Evolutionary conservation across 2,113 vertebrate species (phyloP), one percentile per base, ranked within the genome.

Genomic region (Leptocoma aspasia): DNA sequence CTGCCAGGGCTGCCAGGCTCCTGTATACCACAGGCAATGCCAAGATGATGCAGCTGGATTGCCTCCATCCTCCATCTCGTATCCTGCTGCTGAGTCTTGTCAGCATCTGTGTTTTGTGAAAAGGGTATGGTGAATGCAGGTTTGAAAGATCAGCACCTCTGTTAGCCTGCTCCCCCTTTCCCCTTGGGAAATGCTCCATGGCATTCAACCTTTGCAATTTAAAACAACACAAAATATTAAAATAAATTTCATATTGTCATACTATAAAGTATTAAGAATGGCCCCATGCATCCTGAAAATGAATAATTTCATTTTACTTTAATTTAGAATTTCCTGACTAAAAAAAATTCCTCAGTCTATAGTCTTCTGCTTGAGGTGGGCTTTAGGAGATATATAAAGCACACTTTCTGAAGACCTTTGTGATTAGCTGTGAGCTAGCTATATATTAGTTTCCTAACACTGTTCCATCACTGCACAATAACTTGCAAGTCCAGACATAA

Each of bases 21-120:
- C 28, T 35, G 7, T 39, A 13, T 0, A 42, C 24, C 26, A 71
- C 12, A 42, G 7, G 10, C 15, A 45, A 6, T 0, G 1, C 2
- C 5, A 22, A 33, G 72, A 10, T 26, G 28, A 10, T 41, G 26
- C 50, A 37, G 12, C 31, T 77, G 82, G 12, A 16, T 35, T 50
- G 27, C 6, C 37, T 31, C 23, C 6, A 11, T n/a, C 30, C 24
- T 37, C 31, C 19, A 4, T 22, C 44, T 50, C 0, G 0, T 28
- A 20, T 37, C 39, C 47, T 23, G 15, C 57, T 64, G 13, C 44
- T 14, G 24, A 30, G 30, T 12, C 31, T 78, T 44, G 19, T n/a
- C 31, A 52, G 24, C 9, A 13, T 11, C 24, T 41, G 12, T 54
- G 21, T 14, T 63, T 15, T 47, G 12, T 44, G 39, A 35, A 69